Evolutionary conservation across 2,113 vertebrate species (phyloP), one percentile per base, ranked within the genome.

Genomic region (Gila orcuttii): DNA sequence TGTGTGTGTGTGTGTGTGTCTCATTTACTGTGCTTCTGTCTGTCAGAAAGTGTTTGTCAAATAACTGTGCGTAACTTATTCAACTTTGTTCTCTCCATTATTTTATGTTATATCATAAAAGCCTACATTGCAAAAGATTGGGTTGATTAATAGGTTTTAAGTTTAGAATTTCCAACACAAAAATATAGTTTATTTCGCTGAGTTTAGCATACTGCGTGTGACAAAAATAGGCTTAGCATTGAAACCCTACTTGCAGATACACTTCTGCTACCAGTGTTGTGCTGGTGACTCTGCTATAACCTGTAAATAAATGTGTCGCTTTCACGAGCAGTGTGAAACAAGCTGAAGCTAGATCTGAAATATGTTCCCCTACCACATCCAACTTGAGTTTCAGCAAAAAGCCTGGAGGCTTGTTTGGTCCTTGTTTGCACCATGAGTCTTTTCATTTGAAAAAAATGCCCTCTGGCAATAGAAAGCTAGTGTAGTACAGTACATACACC

Each of bases 341-440:
- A 19, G 55, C 36, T 19, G 31, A 55, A 52, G 31, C 17, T 36
- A 10, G 66, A 55, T 57, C 50, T 57, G 28, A 57, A 81, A 36
- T 36, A 5, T 69, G 28, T 52, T 69, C 5, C 10, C 5, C 45
- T 69, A 82, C 17, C 17, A 62, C 28, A n/a, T 82, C 28, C 2
- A 13, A 36, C 17, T 12, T 21, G 0, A 64, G 59, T 13, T 3
- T 82, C 39, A 82, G 79, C 60, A 66, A 73, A 39, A 73, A 42
- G 50, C 81, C 50, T 59, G 28, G 50, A 83, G 81, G 47, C 4
- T 59, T 73, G 25, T 83, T 83, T n/a, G 45, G 15, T 10, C 23
- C 19, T 62, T 79, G 78, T 66, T 57, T 80, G 39, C 59, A 64
- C 36, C 59, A 66, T 23, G 36, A 69, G 21, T 2, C 60, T 47